A percentile compares a stretch with the other conserved stretches of the same genome.
Conservation (phyloP, 2,888 invertebrate species). For the Andricus curvator region DNA sequence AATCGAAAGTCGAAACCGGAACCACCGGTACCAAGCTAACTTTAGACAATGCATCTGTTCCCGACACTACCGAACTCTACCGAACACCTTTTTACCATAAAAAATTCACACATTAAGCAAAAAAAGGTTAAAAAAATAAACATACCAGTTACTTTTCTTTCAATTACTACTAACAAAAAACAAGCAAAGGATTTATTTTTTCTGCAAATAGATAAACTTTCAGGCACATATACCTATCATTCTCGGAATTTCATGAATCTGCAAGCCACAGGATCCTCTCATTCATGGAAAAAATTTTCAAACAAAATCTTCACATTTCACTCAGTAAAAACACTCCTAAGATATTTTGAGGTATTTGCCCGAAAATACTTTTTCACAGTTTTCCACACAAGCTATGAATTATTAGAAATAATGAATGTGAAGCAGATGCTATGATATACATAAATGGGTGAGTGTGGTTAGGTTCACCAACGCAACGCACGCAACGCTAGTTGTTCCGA, state of each 20-base stretch:
- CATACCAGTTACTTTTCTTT: neutral
- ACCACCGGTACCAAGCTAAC: neutral
- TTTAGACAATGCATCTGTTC: neutral
- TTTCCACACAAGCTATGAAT: neutral
- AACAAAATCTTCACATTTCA: neutral
- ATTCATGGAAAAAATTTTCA: neutral
- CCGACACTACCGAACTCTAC: neutral
- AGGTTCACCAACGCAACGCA: neutral
- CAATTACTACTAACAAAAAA: neutral
- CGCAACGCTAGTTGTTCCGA: neutral
- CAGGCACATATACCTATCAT: neutral
- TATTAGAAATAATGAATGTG: neutral
- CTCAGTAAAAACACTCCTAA: neutral
- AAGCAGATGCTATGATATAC: neutral
- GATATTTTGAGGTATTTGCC: neutral
- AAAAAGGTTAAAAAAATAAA: neutral
- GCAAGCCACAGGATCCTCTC: neutral
- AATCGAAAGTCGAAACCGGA: neutral
- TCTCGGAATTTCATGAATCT: neutral
- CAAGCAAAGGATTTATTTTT: neutral
- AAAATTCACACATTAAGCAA: neutral
- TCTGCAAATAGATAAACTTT: neutral
- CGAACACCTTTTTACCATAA: neutral
- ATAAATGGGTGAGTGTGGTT: neutral
- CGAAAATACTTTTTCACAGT: neutral